Conservation (phyloP, 2,113 vertebrate genomes). For the Ptilorrhoa leucosticta region DNA sequence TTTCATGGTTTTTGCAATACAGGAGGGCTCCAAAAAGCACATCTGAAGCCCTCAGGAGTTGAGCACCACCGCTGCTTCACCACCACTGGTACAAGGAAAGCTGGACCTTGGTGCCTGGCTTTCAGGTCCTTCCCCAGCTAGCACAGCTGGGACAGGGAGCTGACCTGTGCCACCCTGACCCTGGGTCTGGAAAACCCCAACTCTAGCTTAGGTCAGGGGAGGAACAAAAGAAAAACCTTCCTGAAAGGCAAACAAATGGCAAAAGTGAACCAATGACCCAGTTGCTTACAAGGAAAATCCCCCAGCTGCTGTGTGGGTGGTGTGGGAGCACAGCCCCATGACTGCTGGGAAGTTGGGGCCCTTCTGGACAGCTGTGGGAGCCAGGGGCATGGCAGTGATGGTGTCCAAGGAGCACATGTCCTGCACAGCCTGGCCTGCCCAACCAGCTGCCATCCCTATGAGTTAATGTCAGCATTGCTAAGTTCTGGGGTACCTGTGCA, state of each 20-base stretch:
- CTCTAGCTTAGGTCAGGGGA: not conserved
- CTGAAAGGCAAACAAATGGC: not conserved
- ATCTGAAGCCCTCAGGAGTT: rapidly evolving
- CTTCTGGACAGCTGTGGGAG: rapidly evolving
- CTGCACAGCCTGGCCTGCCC: not conserved
- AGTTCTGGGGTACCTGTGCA: not conserved
- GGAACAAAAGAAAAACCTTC: not conserved
- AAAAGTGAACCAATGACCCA: not conserved
- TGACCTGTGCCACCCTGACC: not conserved
- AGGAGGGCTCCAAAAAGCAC: not conserved
- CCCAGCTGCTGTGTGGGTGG: rapidly evolving
- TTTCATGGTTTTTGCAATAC: not conserved
- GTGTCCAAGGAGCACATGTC: rapidly evolving
- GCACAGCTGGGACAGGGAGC: not conserved
- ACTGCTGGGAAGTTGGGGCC: not conserved
- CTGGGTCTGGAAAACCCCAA: not conserved
- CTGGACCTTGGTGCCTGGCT: not conserved
- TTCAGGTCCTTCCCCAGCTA: not conserved
- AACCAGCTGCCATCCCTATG: rapidly evolving
- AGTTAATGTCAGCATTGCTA: rapidly evolving
- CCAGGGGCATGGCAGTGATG: rapidly evolving
- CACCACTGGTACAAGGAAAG: not conserved
- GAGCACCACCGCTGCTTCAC: not conserved
- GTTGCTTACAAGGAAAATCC: not conserved
- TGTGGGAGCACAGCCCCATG: not conserved